These are phyloP conservation scores for Schizothorax lantsangensis DNA, from an alignment of 2,797 vertebrate genomes.

Conservation along the genomic window DNA sequence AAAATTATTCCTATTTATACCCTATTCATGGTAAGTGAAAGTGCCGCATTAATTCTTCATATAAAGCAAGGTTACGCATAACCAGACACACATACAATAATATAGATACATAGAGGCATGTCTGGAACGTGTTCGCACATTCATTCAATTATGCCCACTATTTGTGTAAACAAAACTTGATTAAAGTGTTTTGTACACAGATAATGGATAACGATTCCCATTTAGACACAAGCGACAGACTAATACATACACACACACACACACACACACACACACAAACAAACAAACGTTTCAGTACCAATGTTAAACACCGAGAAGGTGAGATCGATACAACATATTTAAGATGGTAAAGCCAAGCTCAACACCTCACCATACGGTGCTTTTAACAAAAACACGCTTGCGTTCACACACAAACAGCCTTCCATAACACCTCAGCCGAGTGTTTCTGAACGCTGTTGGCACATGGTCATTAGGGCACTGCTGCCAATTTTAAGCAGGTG, in stretches of 20 bases:
- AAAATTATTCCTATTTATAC: background rate
- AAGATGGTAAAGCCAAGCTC: conserved; percentile 26
- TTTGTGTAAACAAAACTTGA: conserved; percentile 30
- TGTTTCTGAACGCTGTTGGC: conserved; percentile 22
- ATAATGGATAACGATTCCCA: conserved; percentile 26
- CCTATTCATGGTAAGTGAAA: background rate
- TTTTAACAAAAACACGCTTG: conserved; percentile 38
- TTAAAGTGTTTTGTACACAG: conserved; percentile 31
- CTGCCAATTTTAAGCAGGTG: conserved; percentile 24
- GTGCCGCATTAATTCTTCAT: background rate
- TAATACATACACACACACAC: conserved; percentile 6
- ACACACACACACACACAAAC: background rate
- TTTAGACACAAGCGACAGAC: conserved; percentile 36
- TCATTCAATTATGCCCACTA: conserved; percentile 22
- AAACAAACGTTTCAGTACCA: conserved; percentile 13
- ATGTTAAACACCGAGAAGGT: conserved; percentile 42
- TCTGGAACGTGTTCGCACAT: background rate
- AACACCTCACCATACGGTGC: conserved; percentile 40
- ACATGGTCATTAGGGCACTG: conserved; percentile 21
- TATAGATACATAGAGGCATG: background rate
- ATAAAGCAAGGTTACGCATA: background rate
- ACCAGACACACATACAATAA: background rate
- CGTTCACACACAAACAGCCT: conserved; percentile 26
- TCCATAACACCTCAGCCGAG: conserved; percentile 24
- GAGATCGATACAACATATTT: conserved; percentile 40